Conservation (phyloP, 1,140 invertebrate species). For the Pseudomyrmex sp. region DNA sequence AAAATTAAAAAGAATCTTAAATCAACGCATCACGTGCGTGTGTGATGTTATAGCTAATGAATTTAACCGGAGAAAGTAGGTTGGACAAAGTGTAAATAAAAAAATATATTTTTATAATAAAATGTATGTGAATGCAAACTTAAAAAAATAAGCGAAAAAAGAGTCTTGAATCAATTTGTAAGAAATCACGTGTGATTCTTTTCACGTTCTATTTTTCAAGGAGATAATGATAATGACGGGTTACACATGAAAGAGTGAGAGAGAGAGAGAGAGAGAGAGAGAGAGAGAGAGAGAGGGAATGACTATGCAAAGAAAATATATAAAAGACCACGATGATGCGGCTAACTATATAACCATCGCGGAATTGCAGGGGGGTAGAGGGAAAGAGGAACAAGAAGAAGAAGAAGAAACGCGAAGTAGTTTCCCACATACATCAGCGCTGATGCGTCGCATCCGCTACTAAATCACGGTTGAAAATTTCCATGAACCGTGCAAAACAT, state of each 20-base stretch:
- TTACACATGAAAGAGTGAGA: too few relatives aligned
- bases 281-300: not conserved
- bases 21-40: not conserved
- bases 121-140: not conserved
- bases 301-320: not conserved
- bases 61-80: too few relatives aligned
- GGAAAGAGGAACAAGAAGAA: not conserved
- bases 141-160: not conserved
- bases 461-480: slow-evolving; percentile 25
- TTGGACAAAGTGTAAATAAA: not conserved
- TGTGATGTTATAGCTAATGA: too few relatives aligned
- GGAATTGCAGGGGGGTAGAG: not conserved
- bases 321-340: slow-evolving; percentile 9
- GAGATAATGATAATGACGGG: not conserved
- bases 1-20: not conserved
- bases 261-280: too few relatives aligned
- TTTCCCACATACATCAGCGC: slow-evolving; percentile 29
- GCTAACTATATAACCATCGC: not conserved
- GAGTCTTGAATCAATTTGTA: not conserved
- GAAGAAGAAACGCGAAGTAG: slow-evolving; percentile 18
- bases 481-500: not conserved
- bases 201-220: not conserved
- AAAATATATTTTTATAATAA: not conserved
- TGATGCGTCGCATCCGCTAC: not conserved
- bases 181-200: slow-evolving; percentile 1